phyloP scores from a whole-genome alignment of 2,888 invertebrate genomes.

The Tipula confusa region DNA sequence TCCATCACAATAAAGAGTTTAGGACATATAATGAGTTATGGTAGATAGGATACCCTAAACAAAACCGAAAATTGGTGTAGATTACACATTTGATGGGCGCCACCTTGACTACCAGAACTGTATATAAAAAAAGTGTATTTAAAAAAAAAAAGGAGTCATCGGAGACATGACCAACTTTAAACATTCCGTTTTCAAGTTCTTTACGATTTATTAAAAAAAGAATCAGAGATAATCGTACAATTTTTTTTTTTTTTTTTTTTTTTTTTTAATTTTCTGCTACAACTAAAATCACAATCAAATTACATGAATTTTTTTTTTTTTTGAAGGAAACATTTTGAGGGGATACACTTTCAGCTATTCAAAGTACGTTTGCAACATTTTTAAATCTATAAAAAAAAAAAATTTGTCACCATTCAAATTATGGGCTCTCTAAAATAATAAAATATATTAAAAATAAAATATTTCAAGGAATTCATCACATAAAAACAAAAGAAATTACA shows the following conservation, averaged over 20 bases:
- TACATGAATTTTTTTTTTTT: too few species aligned
- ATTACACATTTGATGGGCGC: neutral
- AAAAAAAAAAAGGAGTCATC: too few species aligned
- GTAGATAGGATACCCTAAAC: neutral
- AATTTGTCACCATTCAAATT: neutral
- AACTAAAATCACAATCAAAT: neutral
- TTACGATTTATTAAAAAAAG: neutral
- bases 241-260: too few species aligned
- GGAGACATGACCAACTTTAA: too few species aligned
- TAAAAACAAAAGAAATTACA: neutral
- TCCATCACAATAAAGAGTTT: neutral
- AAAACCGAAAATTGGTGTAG: neutral
- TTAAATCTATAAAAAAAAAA: neutral
- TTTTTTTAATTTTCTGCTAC: too few species aligned
- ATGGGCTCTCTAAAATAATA: neutral
- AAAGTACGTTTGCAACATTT: conserved; percentile 8
- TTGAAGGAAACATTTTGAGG: neutral
- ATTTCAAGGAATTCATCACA: conserved; percentile 5
- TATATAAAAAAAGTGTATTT: too few species aligned
- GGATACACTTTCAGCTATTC: neutral
- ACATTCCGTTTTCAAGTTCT: neutral
- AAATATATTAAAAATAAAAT: neutral
- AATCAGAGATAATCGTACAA: neutral
- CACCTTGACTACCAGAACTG: too few species aligned
- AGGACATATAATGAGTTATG: neutral